These are phyloP conservation scores for Dipodomys merriami DNA, from an alignment of 2,113 vertebrate genomes.

Conservation along the genomic window DNA sequence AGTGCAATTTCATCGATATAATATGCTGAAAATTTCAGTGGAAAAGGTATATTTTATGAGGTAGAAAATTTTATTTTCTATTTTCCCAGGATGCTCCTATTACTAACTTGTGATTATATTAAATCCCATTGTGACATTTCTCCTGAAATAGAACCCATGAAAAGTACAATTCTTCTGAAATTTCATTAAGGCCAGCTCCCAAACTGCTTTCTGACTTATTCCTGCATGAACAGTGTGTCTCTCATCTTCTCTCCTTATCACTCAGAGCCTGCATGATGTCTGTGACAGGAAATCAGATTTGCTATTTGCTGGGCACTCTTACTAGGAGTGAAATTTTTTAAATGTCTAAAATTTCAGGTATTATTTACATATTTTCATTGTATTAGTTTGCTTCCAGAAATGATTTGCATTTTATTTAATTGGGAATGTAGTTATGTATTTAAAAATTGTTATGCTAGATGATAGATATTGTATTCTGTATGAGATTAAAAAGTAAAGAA, in stretches of 20 bases:
- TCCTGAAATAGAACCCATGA: constrained; percentile 32
- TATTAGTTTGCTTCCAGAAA: neutral
- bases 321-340: neutral
- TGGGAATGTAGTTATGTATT: neutral
- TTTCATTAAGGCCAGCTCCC: constrained; percentile 55
- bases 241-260: neutral
- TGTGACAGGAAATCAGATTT: constrained; percentile 17
- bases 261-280: neutral
- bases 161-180: constrained; percentile 64
- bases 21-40: constrained; percentile 52
- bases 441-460: neutral
- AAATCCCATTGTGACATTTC: constrained; percentile 66
- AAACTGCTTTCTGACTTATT: constrained; percentile 43
- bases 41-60: constrained; percentile 57
- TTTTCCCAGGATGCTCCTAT: constrained; percentile 51
- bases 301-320: neutral
- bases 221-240: neutral
- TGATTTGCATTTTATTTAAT: neutral
- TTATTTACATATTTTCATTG: neutral
- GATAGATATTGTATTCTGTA: neutral
- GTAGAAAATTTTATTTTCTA: constrained; percentile 59
- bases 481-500: neutral
- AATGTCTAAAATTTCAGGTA: neutral
- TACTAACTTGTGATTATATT: constrained; percentile 65
- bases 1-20: constrained; percentile 42